These are phyloP conservation scores for Patella caerulea DNA, from an alignment of 2,888 invertebrate species.

Conservation along the genomic window DNA sequence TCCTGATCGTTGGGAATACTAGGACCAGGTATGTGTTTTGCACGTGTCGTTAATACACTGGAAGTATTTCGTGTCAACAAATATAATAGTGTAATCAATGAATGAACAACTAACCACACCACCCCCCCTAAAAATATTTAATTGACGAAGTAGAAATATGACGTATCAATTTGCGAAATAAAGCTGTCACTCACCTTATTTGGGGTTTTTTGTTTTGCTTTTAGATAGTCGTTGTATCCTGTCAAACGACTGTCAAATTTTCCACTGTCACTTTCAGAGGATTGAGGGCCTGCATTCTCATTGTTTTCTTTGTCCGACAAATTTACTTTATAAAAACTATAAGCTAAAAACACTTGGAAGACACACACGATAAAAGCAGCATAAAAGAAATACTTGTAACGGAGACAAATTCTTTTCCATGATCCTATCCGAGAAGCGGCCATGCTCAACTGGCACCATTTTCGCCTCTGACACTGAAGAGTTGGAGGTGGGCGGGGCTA, in stretches of 20 bases:
- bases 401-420: slow-evolving; percentile 49
- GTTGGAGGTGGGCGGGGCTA: background rate
- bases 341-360: slow-evolving; percentile 81
- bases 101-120: no score
- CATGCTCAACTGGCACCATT: slow-evolving; percentile 36
- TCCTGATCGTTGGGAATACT: no score
- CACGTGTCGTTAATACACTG: no score
- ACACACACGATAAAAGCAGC: slow-evolving; percentile 79
- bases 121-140: no score
- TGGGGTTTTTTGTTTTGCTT: background rate
- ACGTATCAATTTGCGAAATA: no score
- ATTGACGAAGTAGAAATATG: no score
- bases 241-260: slow-evolving; percentile 3
- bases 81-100: no score
- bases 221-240: background rate
- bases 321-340: slow-evolving; percentile 62
- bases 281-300: no score
- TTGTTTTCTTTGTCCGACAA: slow-evolving; percentile 3
- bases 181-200: background rate
- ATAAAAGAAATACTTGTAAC: slow-evolving; percentile 75
- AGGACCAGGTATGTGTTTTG: no score
- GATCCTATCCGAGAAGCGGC: slow-evolving; percentile 53
- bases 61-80: no score
- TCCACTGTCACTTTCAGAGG: background rate
- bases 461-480: slow-evolving; percentile 1